Conservation (phyloP, 1,140 invertebrate species). For the Agrypnia vestita region DNA sequence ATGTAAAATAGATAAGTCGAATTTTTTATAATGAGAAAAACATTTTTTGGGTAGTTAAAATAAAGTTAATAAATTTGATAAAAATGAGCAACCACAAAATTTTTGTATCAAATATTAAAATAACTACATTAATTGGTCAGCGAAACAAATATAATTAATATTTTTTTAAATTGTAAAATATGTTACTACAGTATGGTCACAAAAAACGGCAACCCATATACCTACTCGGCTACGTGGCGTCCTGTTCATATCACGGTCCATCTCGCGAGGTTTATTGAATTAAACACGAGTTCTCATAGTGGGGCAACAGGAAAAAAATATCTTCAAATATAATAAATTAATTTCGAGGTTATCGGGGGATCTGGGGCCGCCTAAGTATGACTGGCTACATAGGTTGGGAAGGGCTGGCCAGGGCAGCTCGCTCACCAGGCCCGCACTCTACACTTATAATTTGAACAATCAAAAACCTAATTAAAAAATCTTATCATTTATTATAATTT, state of each 20-base stretch:
- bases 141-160: no score
- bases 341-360: slow-evolving; percentile 59
- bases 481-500: no score
- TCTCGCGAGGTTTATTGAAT: slow-evolving; percentile 60
- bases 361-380: slow-evolving; percentile 61
- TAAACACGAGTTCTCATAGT: slow-evolving; percentile 61
- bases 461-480: no score
- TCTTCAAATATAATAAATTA: slow-evolving; percentile 61
- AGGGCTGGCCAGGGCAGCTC: slow-evolving; percentile 53
- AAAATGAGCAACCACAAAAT: no score
- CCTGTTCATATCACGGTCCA: slow-evolving; percentile 51
- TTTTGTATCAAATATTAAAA: no score
- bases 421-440: slow-evolving; percentile 22
- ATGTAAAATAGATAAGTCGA: no score
- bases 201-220: slow-evolving; percentile 49
- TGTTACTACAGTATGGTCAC: no score
- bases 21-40: no score
- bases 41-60: no score
- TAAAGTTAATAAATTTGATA: no score
- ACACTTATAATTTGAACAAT: background rate
- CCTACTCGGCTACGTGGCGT: slow-evolving; percentile 37
- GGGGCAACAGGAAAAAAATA: slow-evolving; percentile 54
- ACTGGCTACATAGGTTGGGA: slow-evolving; percentile 60
- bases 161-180: no score
- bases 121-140: no score